phyloP scores from a whole-genome alignment of 2,797 vertebrate genomes.

The Lophotriccus pileatus region DNA sequence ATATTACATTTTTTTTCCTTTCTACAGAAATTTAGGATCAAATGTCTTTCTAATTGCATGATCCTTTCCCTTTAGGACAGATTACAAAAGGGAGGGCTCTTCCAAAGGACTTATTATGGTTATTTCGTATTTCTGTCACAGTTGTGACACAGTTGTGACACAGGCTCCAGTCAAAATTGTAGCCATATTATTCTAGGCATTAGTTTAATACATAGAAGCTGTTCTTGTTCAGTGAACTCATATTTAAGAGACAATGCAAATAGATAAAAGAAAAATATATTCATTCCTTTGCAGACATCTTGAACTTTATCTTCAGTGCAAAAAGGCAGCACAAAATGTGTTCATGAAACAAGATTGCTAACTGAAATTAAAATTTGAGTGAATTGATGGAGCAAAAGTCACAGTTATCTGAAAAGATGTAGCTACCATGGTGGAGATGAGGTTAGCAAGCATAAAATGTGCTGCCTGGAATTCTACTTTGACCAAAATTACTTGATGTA shows the following conservation, averaged over 20 bases:
- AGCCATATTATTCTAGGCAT: neutral
- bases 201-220: neutral
- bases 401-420: neutral
- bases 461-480: neutral
- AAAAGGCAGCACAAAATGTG: neutral
- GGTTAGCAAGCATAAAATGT: neutral
- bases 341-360: neutral
- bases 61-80: neutral
- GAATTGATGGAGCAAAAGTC: neutral
- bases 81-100: neutral
- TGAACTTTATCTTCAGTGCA: neutral
- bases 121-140: neutral
- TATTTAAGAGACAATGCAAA: neutral
- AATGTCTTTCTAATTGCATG: neutral
- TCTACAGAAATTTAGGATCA: neutral
- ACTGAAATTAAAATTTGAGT: neutral
- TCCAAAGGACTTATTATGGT: neutral
- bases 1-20: neutral
- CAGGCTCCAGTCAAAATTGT: neutral
- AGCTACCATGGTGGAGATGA: neutral
- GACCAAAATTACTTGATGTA: neutral
- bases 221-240: neutral
- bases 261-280: neutral
- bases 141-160: too few relatives aligned
- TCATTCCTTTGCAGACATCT: neutral